phyloP scores from a whole-genome alignment of 37 sponge, comb jelly and placozoan genomes.

The Bolinopsis microptera region DNA sequence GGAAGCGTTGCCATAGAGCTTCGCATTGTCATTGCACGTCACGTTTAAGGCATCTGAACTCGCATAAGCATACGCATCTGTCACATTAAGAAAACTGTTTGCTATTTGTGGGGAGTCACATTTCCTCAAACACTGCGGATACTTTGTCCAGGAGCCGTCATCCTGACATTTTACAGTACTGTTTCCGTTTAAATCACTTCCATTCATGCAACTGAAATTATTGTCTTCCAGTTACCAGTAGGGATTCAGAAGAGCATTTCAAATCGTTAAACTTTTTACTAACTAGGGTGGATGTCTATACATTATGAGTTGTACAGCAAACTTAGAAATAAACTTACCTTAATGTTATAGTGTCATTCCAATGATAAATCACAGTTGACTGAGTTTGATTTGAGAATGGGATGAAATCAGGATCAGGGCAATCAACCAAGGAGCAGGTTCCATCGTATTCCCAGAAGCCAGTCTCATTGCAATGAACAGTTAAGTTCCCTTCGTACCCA shows the following conservation, averaged over 20 bases:
- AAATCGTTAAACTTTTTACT: too few relatives aligned
- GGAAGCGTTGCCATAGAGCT: not conserved
- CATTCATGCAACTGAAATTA: not conserved
- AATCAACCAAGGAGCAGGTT: not conserved
- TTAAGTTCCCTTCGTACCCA: not conserved
- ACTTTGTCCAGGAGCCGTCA: not conserved
- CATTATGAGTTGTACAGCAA: too few relatives aligned
- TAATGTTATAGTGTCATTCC: conserved; percentile 4
- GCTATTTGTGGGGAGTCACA: not conserved
- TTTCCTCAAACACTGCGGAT: not conserved
- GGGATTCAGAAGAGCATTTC: too few relatives aligned
- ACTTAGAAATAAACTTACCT: not conserved
- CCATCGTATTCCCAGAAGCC: not conserved
- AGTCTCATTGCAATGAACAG: not conserved
- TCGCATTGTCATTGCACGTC: conserved; percentile 40
- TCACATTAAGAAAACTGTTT: not conserved
- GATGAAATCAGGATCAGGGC: not conserved
- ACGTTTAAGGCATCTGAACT: not conserved
- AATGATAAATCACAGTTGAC: not conserved
- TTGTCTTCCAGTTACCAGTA: too few relatives aligned
- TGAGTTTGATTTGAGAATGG: not conserved
- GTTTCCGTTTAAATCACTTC: not conserved
- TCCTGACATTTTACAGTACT: conserved; percentile 1
- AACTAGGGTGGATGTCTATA: too few relatives aligned
- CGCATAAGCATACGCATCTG: not conserved